A percentile compares a stretch with the other conserved stretches of the same genome.
These are phyloP conservation scores for Puma concolor DNA, from an alignment of 2,113 vertebrate genomes.

Conservation along the genomic window DNA sequence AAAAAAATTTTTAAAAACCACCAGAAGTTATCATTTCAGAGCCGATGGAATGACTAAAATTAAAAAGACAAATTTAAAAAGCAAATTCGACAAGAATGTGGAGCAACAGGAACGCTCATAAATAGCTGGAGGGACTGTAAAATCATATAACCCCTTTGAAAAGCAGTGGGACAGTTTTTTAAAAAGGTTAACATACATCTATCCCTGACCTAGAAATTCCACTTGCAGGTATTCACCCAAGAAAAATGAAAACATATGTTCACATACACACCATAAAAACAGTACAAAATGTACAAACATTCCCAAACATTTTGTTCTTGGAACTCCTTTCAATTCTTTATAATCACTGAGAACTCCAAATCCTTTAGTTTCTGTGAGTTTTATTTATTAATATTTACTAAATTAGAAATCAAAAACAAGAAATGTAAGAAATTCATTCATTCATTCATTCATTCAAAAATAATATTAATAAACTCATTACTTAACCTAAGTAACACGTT, in stretches of 20 bases:
- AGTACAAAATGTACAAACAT: background rate
- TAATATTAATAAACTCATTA: background rate
- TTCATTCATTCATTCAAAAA: constrained; percentile 18
- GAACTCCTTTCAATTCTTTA: background rate
- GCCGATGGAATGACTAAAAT: background rate
- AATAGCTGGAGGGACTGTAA: background rate
- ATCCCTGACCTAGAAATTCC: background rate
- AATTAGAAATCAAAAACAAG: background rate
- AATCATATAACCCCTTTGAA: background rate
- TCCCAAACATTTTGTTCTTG: background rate
- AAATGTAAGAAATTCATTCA: background rate
- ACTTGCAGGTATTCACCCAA: background rate
- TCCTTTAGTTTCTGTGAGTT: background rate
- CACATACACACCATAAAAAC: background rate
- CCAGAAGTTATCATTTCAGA: background rate
- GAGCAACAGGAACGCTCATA: background rate
- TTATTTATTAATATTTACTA: background rate
- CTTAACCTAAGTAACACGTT: background rate
- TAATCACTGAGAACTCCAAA: background rate
- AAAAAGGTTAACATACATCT: background rate
- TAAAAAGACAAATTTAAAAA: background rate
- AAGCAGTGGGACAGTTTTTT: background rate
- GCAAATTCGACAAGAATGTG: background rate
- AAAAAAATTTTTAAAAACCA: too few species aligned
- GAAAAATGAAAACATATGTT: background rate